Evolutionary conservation across 2,113 vertebrate genomes (phyloP).

Genomic region (Alectura lathami): DNA sequence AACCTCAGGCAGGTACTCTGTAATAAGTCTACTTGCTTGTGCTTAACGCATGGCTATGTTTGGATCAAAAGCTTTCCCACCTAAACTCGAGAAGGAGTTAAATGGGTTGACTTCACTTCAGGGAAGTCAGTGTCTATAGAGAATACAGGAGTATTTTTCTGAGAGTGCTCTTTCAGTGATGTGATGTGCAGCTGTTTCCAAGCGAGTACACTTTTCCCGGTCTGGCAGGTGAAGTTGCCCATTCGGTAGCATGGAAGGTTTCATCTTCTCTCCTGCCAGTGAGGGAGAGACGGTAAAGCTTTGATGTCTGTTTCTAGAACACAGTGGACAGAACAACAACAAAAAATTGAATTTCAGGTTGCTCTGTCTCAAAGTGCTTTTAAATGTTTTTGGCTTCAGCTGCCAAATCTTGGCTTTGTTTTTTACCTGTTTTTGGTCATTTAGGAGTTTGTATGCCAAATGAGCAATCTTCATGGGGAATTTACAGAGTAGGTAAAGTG

Average conservation of each 20-base stretch:
- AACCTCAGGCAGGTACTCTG: not conserved
- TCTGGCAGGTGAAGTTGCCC: not conserved
- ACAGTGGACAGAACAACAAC: not conserved
- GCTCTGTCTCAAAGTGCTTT: not conserved
- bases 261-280: not conserved
- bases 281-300: not conserved
- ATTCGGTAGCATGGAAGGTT: not conserved
- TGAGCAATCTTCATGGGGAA: not conserved
- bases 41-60: not conserved
- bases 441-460: not conserved
- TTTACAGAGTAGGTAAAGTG: not conserved
- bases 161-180: not conserved
- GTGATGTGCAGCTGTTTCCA: not conserved
- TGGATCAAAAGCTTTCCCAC: not conserved
- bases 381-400: not conserved
- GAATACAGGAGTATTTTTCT: not conserved
- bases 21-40: not conserved
- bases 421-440: not conserved
- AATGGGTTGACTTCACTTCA: not conserved
- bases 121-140: not conserved
- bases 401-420: not conserved
- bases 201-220: not conserved
- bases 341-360: not conserved
- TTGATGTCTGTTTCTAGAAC: not conserved
- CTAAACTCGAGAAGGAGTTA: not conserved